Conservation (phyloP, 2,797 vertebrate genomes). For the Acipenser oxyrinchus region DNA sequence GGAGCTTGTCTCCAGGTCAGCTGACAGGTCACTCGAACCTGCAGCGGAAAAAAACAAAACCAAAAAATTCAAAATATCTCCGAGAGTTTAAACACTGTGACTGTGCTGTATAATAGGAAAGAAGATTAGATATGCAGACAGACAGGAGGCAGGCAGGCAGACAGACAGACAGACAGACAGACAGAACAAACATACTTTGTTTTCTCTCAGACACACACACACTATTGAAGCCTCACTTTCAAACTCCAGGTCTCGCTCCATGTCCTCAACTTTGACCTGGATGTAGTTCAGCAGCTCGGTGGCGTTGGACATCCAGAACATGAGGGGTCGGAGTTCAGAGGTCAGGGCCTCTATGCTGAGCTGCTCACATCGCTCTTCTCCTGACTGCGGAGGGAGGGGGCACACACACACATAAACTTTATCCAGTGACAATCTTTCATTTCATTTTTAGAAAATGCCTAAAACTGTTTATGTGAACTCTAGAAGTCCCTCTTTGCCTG, state of each 20-base stretch:
- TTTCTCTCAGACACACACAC: background rate
- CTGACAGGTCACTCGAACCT: slow-evolving; percentile 71
- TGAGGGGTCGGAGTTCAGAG: slow-evolving; percentile 76
- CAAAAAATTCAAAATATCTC: background rate
- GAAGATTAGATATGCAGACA: no score
- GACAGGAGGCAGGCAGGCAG: no score
- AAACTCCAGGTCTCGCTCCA: slow-evolving; percentile 88
- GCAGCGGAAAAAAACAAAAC: background rate
- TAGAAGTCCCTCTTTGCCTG: no score
- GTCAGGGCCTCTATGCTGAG: slow-evolving; percentile 75
- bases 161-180: no score
- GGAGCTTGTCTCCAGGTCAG: slow-evolving; percentile 83
- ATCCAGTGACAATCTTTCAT: no score
- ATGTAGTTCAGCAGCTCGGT: slow-evolving; percentile 87
- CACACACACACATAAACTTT: background rate
- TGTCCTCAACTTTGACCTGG: slow-evolving; percentile 78
- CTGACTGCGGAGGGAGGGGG: slow-evolving; percentile 48
- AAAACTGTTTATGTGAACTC: no score
- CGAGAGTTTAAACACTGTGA: background rate
- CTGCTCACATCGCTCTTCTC: slow-evolving; percentile 59
- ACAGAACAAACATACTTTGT: no score
- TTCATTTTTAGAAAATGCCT: no score
- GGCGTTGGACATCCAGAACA: slow-evolving; percentile 92
- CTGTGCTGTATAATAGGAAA: no score
- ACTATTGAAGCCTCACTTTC: slow-evolving; percentile 61